Base-by-base conservation (phyloP, 1,140 invertebrate species). In the Drosophila arizonae region DNA sequence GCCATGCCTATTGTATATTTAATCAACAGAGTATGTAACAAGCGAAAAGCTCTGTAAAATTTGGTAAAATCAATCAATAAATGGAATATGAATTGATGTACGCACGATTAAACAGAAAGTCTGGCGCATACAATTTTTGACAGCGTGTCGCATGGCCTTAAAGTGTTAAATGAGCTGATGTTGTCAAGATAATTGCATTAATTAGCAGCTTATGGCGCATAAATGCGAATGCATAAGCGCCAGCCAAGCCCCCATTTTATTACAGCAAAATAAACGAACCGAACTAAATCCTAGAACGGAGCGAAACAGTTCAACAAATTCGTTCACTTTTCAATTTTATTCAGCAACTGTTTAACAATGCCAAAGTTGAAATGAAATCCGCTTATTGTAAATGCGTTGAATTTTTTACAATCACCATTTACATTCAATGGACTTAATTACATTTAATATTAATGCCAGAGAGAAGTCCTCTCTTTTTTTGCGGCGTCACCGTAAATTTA, bases 111-210 rank as follows among this genome's bases (percentile, higher is more conserved):
- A 39, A 4, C 21, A 9, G 15, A 15, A 15, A 21, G 10, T 17
- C 17, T n/a, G 13, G 15, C 36, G 10, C 39, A 30, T 30, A 30
- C 0, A 4, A 30, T 4, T 3, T 4, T 30, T 41, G 43, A 65
- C 68, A 51, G 39, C 65, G 45, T 58, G 43, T 64, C 36, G 36
- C 73, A 56, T 51, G 56, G 72, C 50, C 62, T 75, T 62, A 52
- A 26, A 62, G 61, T 39, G 62, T 63, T 75, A 52, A 76, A 76
- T 75, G 72, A 51, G 52, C 56, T 43, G 69, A 41, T 55, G 55
- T 64, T 56, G 71, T 36, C 71, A 81, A 81, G 75, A 78, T 55
- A 64, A 77, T 60, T 75, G 62, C 55, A 81, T 74, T 77, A 77
- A 81, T 77, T 72, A 75, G 60, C 26, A 26, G 46, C 17, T 17